phyloP scores from a whole-genome alignment of 1,140 invertebrate species.

The Ceratina japonica region DNA sequence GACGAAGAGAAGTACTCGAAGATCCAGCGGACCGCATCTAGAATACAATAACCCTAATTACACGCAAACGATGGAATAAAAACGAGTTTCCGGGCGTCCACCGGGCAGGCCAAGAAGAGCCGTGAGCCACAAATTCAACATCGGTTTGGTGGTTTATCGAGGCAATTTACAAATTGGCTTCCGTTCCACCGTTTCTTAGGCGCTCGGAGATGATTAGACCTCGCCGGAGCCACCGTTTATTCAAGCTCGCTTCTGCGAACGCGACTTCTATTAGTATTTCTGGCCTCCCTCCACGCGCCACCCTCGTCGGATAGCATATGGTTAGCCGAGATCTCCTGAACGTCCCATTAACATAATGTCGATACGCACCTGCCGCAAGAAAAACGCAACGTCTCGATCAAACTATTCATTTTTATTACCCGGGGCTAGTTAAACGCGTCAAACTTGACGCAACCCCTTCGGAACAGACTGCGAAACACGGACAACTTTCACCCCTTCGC shows the following conservation, averaged over 20 bases:
- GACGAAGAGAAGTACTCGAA: too few relatives aligned
- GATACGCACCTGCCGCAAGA: conserved; percentile 68
- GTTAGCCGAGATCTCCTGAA: conserved; percentile 68
- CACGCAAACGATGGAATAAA: not conserved
- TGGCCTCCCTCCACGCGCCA: conserved; percentile 29
- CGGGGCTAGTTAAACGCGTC: too few relatives aligned
- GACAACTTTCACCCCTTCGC: too few relatives aligned
- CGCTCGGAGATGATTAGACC: conserved; percentile 49
- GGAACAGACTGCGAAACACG: too few relatives aligned
- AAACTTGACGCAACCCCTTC: too few relatives aligned
- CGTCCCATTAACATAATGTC: conserved; percentile 67
- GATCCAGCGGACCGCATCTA: not conserved
- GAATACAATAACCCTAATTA: conserved; percentile 21
- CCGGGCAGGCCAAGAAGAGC: not conserved
- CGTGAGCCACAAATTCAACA: conserved; percentile 22
- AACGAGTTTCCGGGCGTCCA: not conserved
- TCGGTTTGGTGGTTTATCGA: conserved; percentile 49
- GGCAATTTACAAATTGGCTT: conserved; percentile 66
- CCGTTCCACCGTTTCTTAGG: conserved; percentile 53
- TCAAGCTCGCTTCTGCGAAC: conserved; percentile 56
- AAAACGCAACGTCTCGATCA: conserved; percentile 35
- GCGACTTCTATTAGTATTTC: conserved; percentile 59
- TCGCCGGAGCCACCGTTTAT: conserved; percentile 47
- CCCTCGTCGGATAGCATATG: conserved; percentile 68
- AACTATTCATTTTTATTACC: conserved; percentile 13